Evolutionary conservation across 2,113 vertebrate species (phyloP).

Genomic region (Lota lota): DNA sequence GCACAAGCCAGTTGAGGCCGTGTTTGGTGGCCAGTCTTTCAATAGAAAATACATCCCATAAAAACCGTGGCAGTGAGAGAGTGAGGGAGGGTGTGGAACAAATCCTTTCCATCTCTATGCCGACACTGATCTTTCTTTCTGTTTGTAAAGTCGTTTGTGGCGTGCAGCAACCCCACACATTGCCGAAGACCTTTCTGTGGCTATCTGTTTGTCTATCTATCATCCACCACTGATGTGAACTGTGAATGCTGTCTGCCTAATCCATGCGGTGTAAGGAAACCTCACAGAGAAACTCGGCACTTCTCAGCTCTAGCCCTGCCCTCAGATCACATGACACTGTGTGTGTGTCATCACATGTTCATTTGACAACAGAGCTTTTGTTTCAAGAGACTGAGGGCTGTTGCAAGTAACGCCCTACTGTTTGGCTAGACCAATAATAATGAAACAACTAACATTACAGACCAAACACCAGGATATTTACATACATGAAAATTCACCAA

Average conservation of each 20-base stretch:
- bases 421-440: slow-evolving; percentile 30
- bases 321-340: slow-evolving; percentile 69
- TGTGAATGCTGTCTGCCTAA: slow-evolving; percentile 28
- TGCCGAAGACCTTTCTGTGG: neutral
- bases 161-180: neutral
- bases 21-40: neutral
- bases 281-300: slow-evolving; percentile 66
- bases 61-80: neutral
- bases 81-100: neutral
- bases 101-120: neutral
- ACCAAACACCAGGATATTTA: neutral
- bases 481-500: neutral
- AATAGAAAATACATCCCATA: neutral
- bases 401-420: slow-evolving; percentile 66
- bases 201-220: slow-evolving; percentile 1
- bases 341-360: slow-evolving; percentile 68
- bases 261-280: slow-evolving; percentile 46
- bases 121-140: neutral
- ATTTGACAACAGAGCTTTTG: slow-evolving; percentile 71
- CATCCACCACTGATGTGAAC: slow-evolving; percentile 2
- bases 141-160: neutral
- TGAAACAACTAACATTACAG: neutral
- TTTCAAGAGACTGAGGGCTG: slow-evolving; percentile 57
- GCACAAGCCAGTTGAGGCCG: slow-evolving; percentile 35
- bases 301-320: slow-evolving; percentile 60